phyloP scores from a whole-genome alignment of 2,888 invertebrate species.

The Miltochrista miniata region DNA sequence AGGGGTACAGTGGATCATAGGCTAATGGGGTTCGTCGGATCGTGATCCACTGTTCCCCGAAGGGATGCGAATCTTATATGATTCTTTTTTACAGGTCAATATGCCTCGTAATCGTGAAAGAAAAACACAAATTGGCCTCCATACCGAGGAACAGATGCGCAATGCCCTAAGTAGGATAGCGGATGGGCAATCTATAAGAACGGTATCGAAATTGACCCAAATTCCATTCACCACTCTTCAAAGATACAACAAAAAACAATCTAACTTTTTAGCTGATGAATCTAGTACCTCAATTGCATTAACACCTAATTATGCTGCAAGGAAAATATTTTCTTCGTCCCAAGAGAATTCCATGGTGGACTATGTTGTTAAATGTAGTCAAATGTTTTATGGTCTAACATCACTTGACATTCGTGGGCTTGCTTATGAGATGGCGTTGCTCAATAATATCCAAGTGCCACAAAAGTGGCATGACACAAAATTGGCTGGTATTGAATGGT shows the following conservation, averaged over 20 bases:
- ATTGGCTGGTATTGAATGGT: neutral
- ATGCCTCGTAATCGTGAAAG: slow-evolving; percentile 20
- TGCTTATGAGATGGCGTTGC: neutral
- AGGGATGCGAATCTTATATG: neutral
- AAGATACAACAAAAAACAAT: neutral
- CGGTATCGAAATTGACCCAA: neutral
- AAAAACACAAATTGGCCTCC: slow-evolving; percentile 19
- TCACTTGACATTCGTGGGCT: neutral
- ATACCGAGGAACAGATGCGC: slow-evolving; percentile 16
- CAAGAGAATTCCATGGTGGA: neutral
- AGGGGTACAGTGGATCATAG: slow-evolving; percentile 8
- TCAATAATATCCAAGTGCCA: neutral
- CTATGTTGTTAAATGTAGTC: neutral
- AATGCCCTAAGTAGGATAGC: slow-evolving; percentile 12
- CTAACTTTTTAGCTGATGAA: neutral
- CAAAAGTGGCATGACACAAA: neutral
- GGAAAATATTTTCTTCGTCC: neutral
- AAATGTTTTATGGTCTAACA: neutral
- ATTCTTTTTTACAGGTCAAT: slow-evolving; percentile 8
- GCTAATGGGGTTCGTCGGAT: neutral
- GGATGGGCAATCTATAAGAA: slow-evolving; percentile 14
- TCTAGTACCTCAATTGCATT: neutral
- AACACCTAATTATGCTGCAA: neutral
- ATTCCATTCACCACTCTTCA: neutral
- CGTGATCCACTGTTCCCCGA: slow-evolving; percentile 8